Evolutionary conservation across 1,140 invertebrate species (phyloP).

Genomic region (Drosophila orena): DNA sequence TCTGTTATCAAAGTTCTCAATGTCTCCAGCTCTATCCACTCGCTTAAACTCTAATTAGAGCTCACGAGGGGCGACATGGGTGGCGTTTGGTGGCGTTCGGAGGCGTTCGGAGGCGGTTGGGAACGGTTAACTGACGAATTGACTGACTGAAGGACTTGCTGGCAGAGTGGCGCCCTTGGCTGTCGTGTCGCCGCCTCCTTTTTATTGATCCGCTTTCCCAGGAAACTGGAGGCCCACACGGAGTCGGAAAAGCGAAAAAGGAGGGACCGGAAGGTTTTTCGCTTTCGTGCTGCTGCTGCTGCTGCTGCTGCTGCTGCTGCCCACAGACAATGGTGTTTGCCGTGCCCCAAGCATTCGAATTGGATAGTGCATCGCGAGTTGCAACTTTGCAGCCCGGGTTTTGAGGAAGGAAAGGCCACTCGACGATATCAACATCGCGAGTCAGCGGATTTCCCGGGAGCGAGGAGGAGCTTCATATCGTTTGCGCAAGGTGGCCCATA

Average conservation of each 20-base stretch:
- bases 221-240: slow-evolving; percentile 44
- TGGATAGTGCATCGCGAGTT: not conserved
- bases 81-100: no score
- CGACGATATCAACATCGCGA: not conserved
- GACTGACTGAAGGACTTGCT: slow-evolving; percentile 30
- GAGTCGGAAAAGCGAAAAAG: slow-evolving; percentile 3
- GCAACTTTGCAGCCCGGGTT: not conserved
- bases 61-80: slow-evolving; percentile 46
- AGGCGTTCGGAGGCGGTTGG: no score
- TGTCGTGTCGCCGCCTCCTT: slow-evolving; percentile 32
- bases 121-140: slow-evolving; percentile 27
- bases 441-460: slow-evolving; percentile 11
- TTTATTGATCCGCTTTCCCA: slow-evolving; percentile 76
- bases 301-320: slow-evolving; percentile 51
- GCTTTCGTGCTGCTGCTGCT: slow-evolving; percentile 42
- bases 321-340: slow-evolving; percentile 76
- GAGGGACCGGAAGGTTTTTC: slow-evolving; percentile 23
- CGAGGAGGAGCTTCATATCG: not conserved
- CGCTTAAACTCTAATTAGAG: slow-evolving; percentile 70
- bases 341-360: slow-evolving; percentile 7
- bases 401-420: no score
- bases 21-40: slow-evolving; percentile 33
- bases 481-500: slow-evolving; percentile 7
- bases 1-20: no score
- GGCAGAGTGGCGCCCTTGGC: slow-evolving; percentile 57